Evolutionary conservation across 2,113 vertebrate species (phyloP).

Genomic region (Budorcas taxicolor): DNA sequence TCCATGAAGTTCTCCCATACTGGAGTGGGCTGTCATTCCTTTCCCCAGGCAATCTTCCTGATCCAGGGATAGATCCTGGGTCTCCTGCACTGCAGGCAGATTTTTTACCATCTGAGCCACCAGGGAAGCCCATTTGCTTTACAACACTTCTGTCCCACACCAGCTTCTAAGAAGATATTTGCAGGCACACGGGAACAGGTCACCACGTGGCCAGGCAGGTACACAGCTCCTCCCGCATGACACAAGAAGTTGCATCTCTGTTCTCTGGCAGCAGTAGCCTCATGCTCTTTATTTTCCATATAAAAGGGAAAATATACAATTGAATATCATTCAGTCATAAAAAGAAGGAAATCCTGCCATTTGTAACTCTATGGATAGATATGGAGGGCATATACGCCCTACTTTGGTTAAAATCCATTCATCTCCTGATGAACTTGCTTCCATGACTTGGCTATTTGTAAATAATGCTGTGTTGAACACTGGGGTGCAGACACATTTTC

Average conservation of each 20-base stretch:
- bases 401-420: neutral
- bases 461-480: neutral
- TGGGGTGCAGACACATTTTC: neutral
- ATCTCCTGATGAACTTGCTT: neutral
- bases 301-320: neutral
- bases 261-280: accelerated
- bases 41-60: neutral
- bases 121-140: neutral
- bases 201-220: accelerated
- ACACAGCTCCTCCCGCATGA: neutral
- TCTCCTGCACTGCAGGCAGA: neutral
- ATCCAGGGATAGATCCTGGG: neutral
- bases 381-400: neutral
- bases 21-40: neutral
- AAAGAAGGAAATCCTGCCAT: neutral
- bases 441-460: neutral
- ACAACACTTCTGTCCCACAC: neutral
- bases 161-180: neutral
- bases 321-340: neutral
- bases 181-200: neutral
- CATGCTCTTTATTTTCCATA: no score
- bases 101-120: neutral
- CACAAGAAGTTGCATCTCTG: neutral
- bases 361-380: neutral
- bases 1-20: neutral